These are phyloP conservation scores for Martes flavigula DNA, from an alignment of 2,797 vertebrate species.

Conservation along the genomic window DNA sequence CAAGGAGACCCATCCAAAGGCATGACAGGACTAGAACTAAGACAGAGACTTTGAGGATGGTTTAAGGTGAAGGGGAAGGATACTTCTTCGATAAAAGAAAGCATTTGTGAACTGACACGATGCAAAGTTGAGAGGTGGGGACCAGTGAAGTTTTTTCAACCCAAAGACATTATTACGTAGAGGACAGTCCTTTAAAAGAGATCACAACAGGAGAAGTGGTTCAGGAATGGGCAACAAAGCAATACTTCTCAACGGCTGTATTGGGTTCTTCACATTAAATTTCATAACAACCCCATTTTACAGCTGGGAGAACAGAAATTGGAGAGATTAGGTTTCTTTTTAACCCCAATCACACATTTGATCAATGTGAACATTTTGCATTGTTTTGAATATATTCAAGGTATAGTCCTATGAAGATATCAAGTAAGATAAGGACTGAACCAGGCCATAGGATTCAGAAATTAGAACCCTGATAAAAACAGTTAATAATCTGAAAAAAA, in stretches of 20 bases:
- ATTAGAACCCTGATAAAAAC: background rate
- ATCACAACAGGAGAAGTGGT: background rate
- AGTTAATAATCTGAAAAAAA: background rate
- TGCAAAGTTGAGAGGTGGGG: background rate
- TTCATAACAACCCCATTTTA: background rate
- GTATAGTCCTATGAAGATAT: background rate
- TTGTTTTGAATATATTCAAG: background rate
- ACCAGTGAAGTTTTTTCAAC: too few relatives aligned
- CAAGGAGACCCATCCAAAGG: background rate
- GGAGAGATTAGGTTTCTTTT: background rate
- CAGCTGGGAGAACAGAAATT: background rate
- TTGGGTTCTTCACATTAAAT: background rate
- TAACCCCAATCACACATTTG: background rate
- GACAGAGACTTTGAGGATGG: background rate
- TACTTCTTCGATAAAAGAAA: background rate
- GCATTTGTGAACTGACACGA: background rate
- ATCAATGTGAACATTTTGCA: background rate
- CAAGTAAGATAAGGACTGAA: background rate
- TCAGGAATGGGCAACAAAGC: background rate
- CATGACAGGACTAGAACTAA: background rate
- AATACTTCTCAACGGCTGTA: background rate
- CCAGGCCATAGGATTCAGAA: background rate
- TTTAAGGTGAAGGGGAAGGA: background rate
- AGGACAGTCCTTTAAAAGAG: background rate
- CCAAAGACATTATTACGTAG: background rate